Conservation (phyloP, 2,888 invertebrate genomes). For the Molanna angustata region DNA sequence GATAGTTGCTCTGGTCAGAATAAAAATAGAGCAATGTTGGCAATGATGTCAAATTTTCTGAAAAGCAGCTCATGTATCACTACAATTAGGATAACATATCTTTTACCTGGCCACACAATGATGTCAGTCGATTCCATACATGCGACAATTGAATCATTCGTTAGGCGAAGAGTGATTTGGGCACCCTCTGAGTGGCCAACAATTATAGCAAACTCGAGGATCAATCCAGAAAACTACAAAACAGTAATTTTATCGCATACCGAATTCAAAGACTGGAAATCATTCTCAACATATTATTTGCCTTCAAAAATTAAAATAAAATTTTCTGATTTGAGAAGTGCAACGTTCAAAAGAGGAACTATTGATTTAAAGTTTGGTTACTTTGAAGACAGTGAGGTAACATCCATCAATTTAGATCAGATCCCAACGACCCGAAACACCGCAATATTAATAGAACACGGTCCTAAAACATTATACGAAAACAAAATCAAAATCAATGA, state of each 20-base stretch:
- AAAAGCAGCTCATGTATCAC: slow-evolving; percentile 4
- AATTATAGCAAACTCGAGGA: slow-evolving; percentile 23
- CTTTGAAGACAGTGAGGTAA: too few relatives aligned
- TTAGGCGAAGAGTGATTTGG: slow-evolving; percentile 26
- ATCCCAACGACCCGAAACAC: neutral
- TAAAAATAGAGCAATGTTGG: slow-evolving; percentile 1
- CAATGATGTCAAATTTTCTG: slow-evolving; percentile 3
- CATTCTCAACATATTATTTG: neutral
- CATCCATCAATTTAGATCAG: too few relatives aligned
- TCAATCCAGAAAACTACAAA: slow-evolving; percentile 18
- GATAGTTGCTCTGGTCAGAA: slow-evolving; percentile 10
- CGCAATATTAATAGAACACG: too few relatives aligned
- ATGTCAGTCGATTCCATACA: slow-evolving; percentile 25
- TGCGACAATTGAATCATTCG: slow-evolving; percentile 26
- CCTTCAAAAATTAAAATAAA: slow-evolving; percentile 5
- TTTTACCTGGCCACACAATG: slow-evolving; percentile 14
- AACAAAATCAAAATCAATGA: neutral
- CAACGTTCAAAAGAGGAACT: neutral
- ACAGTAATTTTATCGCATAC: slow-evolving; percentile 14
- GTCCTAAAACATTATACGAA: neutral
- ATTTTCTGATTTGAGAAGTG: too few relatives aligned
- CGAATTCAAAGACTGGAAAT: slow-evolving; percentile 16
- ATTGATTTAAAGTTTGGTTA: neutral
- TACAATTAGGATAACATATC: slow-evolving; percentile 15
- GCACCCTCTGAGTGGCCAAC: slow-evolving; percentile 31